These are phyloP conservation scores for Bugulina stolonifera DNA, from an alignment of 2,888 invertebrate genomes.

Conservation along the genomic window DNA sequence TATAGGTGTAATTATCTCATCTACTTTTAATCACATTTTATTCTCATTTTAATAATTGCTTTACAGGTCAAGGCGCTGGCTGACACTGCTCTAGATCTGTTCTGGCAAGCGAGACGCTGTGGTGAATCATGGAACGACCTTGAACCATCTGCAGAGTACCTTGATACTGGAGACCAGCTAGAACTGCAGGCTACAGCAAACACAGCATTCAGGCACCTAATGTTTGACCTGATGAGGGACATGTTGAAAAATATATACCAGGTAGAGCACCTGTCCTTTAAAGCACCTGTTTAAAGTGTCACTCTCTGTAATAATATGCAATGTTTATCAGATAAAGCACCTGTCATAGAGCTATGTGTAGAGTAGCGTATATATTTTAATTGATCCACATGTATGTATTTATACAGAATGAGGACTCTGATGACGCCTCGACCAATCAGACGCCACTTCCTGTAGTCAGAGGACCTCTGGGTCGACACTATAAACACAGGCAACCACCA, in stretches of 20 bases:
- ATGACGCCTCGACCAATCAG: not conserved
- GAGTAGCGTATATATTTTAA: too few species aligned
- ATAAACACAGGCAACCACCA: slow-evolving; percentile 37
- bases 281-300: too few species aligned
- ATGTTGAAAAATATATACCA: slow-evolving; percentile 47
- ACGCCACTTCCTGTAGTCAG: not conserved
- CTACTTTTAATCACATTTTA: too few species aligned
- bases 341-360: too few species aligned
- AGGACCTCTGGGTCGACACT: not conserved
- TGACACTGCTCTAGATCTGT: slow-evolving; percentile 40
- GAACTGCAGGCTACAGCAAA: slow-evolving; percentile 36
- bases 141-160: slow-evolving; percentile 35
- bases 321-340: too few species aligned
- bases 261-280: too few species aligned
- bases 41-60: too few species aligned
- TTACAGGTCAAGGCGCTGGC: slow-evolving; percentile 32
- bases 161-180: slow-evolving; percentile 32
- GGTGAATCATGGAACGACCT: slow-evolving; percentile 40
- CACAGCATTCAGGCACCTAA: slow-evolving; percentile 43
- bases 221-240: slow-evolving; percentile 51
- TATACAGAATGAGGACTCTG: not conserved
- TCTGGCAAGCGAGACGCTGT: slow-evolving; percentile 39
- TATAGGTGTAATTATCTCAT: too few species aligned
- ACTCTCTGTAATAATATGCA: too few species aligned
- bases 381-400: too few species aligned